These are phyloP conservation scores for Lepidocyrtinus sp. DNA, from an alignment of 2,888 invertebrate genomes.

Conservation along the genomic window DNA sequence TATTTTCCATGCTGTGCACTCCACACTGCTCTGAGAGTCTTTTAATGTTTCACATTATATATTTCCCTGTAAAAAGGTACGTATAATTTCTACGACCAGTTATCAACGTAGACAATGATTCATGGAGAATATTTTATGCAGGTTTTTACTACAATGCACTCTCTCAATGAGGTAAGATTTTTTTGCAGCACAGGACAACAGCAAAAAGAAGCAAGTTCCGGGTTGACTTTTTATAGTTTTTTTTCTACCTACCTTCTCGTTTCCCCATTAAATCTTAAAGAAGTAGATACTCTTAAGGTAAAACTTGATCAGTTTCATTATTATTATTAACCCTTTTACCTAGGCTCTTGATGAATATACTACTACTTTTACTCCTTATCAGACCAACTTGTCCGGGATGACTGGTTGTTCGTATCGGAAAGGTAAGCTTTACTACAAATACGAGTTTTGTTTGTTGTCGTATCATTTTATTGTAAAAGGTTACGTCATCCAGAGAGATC, in stretches of 20 bases:
- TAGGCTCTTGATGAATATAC: conserved; percentile 34
- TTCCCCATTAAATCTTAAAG: conserved; percentile 44
- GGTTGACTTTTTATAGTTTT: conserved; percentile 52
- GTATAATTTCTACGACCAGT: not conserved
- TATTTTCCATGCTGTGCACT: not conserved
- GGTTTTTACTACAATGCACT: not conserved
- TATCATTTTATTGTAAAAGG: conserved; percentile 17
- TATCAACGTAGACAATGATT: not conserved
- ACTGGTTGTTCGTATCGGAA: conserved; percentile 30
- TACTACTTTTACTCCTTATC: conserved; percentile 35
- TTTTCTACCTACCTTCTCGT: conserved; percentile 48
- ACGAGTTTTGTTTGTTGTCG: conserved; percentile 27
- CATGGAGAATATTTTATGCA: conserved; percentile 10
- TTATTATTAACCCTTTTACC: conserved; percentile 38
- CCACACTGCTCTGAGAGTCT: not conserved
- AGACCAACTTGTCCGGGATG: conserved; percentile 50
- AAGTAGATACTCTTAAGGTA: conserved; percentile 35
- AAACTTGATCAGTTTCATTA: conserved; percentile 56
- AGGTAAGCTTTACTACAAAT: conserved; percentile 34
- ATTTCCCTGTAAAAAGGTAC: too few relatives aligned
- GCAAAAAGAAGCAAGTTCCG: conserved; percentile 53
- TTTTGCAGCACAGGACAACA: conserved; percentile 8
- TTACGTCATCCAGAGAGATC: conserved; percentile 52
- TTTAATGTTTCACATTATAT: too few relatives aligned
- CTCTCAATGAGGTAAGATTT: not conserved